phyloP scores from a whole-genome alignment of 2,113 vertebrate genomes.

The Piliocolobus tephrosceles region DNA sequence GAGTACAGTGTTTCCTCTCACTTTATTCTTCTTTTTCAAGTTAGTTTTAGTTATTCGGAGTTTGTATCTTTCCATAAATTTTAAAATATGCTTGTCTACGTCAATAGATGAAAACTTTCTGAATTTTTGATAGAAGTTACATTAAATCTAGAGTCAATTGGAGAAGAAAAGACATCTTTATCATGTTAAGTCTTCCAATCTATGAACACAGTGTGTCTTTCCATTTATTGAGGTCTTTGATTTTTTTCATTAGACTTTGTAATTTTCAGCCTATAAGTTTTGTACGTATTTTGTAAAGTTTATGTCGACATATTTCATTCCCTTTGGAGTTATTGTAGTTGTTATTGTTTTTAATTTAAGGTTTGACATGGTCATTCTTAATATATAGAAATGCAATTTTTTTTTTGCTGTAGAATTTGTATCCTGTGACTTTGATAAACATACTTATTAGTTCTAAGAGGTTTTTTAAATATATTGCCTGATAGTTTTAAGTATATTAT shows the following conservation, averaged over 20 bases:
- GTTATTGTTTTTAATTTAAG: not conserved
- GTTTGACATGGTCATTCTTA: not conserved
- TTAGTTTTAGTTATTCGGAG: too few species aligned
- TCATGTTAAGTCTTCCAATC: not conserved
- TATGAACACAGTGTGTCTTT: not conserved
- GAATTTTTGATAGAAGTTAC: not conserved
- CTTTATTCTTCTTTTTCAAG: not conserved
- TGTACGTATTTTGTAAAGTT: not conserved
- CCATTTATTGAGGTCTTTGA: not conserved
- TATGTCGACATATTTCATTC: not conserved
- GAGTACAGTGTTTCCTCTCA: not conserved
- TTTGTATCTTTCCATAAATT: not conserved
- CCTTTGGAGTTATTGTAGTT: not conserved
- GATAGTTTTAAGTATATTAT: not conserved
- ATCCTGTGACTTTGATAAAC: not conserved
- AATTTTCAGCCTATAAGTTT: not conserved
- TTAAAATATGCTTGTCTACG: not conserved
- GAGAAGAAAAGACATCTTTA: not conserved
- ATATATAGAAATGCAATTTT: not conserved
- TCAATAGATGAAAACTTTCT: not conserved
- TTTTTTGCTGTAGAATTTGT: not conserved
- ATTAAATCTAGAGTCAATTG: not conserved
- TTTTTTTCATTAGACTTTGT: not conserved
- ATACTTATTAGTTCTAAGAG: not conserved
- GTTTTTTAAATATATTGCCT: not conserved